phyloP scores from a whole-genome alignment of 2,113 vertebrate species.

The Chaetura pelagica region DNA sequence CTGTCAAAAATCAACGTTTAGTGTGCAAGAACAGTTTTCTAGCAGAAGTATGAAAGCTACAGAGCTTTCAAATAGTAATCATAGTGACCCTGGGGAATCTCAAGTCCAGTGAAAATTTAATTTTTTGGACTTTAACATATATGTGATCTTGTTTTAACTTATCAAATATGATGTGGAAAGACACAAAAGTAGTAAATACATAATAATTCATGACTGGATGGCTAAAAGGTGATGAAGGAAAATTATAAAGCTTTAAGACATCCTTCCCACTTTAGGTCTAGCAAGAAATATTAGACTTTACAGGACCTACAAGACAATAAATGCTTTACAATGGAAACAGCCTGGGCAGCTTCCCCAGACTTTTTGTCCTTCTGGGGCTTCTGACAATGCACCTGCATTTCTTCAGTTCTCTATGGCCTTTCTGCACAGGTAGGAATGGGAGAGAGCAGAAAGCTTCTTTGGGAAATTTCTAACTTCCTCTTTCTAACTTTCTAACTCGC shows the following conservation, averaged over 20 bases:
- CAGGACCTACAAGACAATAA: neutral
- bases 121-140: neutral
- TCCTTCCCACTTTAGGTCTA: neutral
- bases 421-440: neutral
- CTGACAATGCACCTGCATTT: neutral
- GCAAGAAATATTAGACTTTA: neutral
- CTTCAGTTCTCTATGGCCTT: neutral
- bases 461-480: neutral
- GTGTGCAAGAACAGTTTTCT: neutral
- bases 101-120: neutral
- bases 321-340: neutral
- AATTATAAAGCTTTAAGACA: neutral
- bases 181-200: neutral
- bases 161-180: neutral
- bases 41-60: neutral
- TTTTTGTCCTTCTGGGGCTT: neutral
- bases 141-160: neutral
- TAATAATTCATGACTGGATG: neutral
- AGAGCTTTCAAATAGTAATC: neutral
- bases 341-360: neutral
- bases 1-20: neutral
- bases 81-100: neutral
- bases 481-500: neutral
- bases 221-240: neutral
- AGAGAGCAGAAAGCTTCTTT: neutral